Base-by-base conservation (phyloP, 1,140 invertebrate species). In the Sitodiplosis mosellana region DNA sequence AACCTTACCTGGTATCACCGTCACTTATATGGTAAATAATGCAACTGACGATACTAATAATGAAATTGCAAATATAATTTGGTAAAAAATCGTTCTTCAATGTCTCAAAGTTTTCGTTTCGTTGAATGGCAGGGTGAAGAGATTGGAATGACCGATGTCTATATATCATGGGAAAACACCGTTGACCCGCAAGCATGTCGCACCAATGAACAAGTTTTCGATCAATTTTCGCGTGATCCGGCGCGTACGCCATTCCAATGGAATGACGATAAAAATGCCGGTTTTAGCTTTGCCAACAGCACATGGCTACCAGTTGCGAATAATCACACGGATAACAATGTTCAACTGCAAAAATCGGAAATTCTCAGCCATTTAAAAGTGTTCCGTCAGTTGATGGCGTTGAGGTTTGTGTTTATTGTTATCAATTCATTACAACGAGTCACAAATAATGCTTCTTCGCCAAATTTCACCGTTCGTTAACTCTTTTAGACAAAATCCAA, bases 121-220 rank as follows among this genome's bases (percentile, higher is more conserved):
- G n/a, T n/a, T n/a, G n/a, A n/a, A n/a, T n/a, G n/a, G 44, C 61
- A 84, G 65, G 85, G 85, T 6, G 85, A 89, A 60, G 86, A 89
- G 64, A 75, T 89, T 20, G 84, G 77, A 1, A 87, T 88, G 81
- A 59, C 68, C 10, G 18, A 45, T n/a, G 43, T 45, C 3, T 33
- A 17, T 12, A 62, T 72, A 0, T 57, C 61, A 11, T 77, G 67
- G 60, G 58, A 69, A 6, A 63, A 71, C 5, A 74, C 69, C 0
- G 43, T 45, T 6, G 43, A 45, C n/a, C 20, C 22, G 12, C 43
- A 45, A 33, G 43, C 43, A 15, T 45, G 43, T 33, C 10, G 17
- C n/a, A 45, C 43, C 2, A 17, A 45, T n/a, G 2, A 3, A 27
- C 12, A 22, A n/a, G 7, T n/a, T 11, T 45, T 22, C 53, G 64